Conservation (phyloP, 2,797 vertebrate genomes). For the Phalloptychus januarius region DNA sequence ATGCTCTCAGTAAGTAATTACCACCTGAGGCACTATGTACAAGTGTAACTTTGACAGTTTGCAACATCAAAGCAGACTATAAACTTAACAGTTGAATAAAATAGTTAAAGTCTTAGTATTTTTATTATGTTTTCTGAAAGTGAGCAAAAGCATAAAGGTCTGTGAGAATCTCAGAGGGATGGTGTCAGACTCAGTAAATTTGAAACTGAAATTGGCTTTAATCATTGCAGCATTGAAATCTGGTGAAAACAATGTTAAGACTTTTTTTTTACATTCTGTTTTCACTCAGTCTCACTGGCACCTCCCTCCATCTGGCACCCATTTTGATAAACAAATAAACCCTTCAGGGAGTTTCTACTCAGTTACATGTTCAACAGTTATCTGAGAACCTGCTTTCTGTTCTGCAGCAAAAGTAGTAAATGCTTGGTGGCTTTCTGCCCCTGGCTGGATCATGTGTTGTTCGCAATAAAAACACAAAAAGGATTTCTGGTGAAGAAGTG, state of each 20-base stretch:
- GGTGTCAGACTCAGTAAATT: constrained; percentile 30
- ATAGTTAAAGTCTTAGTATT: not conserved
- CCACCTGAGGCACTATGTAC: not conserved
- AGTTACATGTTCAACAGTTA: constrained; percentile 24
- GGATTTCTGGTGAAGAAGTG: not conserved
- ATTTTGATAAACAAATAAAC: constrained; percentile 53
- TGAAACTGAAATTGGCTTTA: constrained; percentile 41
- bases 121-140: constrained; percentile 12
- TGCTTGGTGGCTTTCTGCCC: not conserved
- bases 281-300: constrained; percentile 31
- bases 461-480: not conserved
- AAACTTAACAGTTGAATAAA: not conserved
- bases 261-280: constrained; percentile 7
- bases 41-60: not conserved
- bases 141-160: not conserved
- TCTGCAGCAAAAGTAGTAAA: not conserved
- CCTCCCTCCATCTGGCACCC: constrained; percentile 49
- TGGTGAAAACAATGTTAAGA: constrained; percentile 10
- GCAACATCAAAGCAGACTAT: not conserved
- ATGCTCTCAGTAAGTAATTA: not conserved
- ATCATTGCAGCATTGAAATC: constrained; percentile 15
- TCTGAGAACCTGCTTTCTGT: constrained; percentile 22
- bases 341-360: constrained; percentile 35
- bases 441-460: not conserved
- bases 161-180: constrained; percentile 39